These are phyloP conservation scores for Sebastes minor DNA, from an alignment of 2,797 vertebrate genomes.

Conservation along the genomic window DNA sequence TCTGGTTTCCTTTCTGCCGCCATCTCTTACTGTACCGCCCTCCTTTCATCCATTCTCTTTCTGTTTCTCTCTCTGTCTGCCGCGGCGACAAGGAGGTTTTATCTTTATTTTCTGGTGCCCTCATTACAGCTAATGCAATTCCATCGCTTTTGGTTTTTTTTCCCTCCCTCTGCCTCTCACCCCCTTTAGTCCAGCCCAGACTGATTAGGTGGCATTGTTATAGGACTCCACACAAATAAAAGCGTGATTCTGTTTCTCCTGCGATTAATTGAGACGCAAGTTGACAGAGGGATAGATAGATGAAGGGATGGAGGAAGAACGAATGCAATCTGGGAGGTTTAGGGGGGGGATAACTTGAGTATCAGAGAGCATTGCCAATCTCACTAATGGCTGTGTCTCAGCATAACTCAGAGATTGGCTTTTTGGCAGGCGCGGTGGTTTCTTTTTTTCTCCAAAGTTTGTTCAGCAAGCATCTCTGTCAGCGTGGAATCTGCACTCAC, in stretches of 20 bases:
- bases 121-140: conserved; percentile 65
- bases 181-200: conserved; percentile 20
- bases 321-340: conserved; percentile 9
- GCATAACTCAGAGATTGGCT: conserved; percentile 29
- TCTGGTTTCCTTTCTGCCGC: background rate
- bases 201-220: conserved; percentile 55
- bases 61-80: background rate
- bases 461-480: background rate
- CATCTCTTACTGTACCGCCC: background rate
- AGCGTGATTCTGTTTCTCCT: conserved; percentile 28
- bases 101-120: conserved; percentile 47
- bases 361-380: conserved; percentile 31
- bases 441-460: conserved; percentile 13
- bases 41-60: conserved; percentile 12
- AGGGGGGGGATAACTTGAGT: conserved; percentile 3
- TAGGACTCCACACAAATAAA: conserved; percentile 37
- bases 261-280: conserved; percentile 50
- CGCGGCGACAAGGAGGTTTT: conserved; percentile 16
- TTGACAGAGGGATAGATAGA: conserved; percentile 27
- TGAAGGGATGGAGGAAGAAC: conserved; percentile 14
- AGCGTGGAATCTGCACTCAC: background rate
- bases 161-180: conserved; percentile 1
- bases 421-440: conserved; percentile 22
- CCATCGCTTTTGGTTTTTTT: conserved; percentile 20
- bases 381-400: conserved; percentile 43